Percentiles rank a stretch among this genome's conserved stretches.
Evolutionary conservation across 2,113 vertebrate species (phyloP).

Genomic region (Cryptotis parvus): DNA sequence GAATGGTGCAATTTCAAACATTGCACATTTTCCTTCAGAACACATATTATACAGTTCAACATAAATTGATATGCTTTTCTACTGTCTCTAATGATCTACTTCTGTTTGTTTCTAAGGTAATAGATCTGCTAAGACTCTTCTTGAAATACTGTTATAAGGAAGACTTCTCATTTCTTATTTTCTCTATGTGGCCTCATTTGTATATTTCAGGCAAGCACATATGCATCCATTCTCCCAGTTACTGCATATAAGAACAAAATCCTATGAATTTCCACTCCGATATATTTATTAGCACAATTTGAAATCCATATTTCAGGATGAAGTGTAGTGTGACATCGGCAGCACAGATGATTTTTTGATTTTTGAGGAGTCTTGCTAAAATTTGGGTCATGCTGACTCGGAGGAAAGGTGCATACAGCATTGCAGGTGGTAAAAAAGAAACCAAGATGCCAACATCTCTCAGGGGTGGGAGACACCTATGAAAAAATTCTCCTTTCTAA

Average conservation of each 20-base stretch:
- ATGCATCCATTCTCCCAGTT: not conserved
- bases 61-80: conserved; percentile 2
- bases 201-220: not conserved
- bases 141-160: conserved; percentile 5
- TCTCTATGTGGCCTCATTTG: not conserved
- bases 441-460: not conserved
- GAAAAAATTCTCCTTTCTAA: conserved; percentile 31
- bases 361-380: conserved; percentile 71
- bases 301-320: conserved; percentile 7
- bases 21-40: not conserved
- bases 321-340: conserved; percentile 40
- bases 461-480: not conserved
- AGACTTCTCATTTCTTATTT: not conserved
- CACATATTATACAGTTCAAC: not conserved
- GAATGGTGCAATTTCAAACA: not conserved
- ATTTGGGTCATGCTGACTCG: conserved; percentile 30
- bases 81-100: not conserved
- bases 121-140: not conserved
- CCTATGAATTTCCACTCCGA: conserved; percentile 30
- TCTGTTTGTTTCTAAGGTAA: not conserved
- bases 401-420: conserved; percentile 63
- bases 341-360: not conserved
- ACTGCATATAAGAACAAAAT: conserved; percentile 25
- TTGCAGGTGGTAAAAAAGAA: conserved; percentile 53
- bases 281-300: conserved; percentile 50